Conservation (phyloP, 2,888 invertebrate genomes). For the Melanostoma scalare region DNA sequence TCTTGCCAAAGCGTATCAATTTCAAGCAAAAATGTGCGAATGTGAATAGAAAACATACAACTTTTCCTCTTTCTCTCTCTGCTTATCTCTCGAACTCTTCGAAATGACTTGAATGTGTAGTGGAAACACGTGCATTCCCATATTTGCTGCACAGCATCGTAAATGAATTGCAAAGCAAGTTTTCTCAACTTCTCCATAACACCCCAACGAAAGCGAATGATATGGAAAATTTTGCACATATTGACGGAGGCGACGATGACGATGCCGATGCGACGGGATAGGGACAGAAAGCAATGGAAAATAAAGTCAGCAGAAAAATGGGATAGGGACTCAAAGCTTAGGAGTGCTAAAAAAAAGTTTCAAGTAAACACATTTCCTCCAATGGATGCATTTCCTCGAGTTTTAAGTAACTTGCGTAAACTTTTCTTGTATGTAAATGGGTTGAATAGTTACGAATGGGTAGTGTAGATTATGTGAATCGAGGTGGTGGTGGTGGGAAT, state of each 20-base stretch:
- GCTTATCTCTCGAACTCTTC: neutral
- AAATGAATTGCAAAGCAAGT: constrained; percentile 63
- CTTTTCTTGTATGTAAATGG: constrained; percentile 61
- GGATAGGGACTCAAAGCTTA: constrained; percentile 36
- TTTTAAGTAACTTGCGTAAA: constrained; percentile 62
- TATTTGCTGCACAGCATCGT: constrained; percentile 34
- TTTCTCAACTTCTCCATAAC: constrained; percentile 60
- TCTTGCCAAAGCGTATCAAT: constrained; percentile 38
- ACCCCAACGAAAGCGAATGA: constrained; percentile 36
- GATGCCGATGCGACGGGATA: neutral
- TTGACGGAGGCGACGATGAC: constrained; percentile 8
- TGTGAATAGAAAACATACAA: constrained; percentile 30
- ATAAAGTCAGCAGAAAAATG: neutral
- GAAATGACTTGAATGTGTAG: constrained; percentile 25
- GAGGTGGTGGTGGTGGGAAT: neutral
- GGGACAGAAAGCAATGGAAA: neutral
- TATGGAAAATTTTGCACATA: constrained; percentile 50
- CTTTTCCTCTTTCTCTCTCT: neutral
- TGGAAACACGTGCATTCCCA: constrained; percentile 56
- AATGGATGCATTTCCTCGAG: constrained; percentile 60
- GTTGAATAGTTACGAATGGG: constrained; percentile 22
- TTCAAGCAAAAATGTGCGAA: constrained; percentile 59
- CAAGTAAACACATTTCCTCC: constrained; percentile 66
- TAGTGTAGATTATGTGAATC: neutral
- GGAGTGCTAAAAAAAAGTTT: constrained; percentile 62